Evolutionary conservation across 2,888 invertebrate species (phyloP).

Genomic region (Hetaerina titia): DNA sequence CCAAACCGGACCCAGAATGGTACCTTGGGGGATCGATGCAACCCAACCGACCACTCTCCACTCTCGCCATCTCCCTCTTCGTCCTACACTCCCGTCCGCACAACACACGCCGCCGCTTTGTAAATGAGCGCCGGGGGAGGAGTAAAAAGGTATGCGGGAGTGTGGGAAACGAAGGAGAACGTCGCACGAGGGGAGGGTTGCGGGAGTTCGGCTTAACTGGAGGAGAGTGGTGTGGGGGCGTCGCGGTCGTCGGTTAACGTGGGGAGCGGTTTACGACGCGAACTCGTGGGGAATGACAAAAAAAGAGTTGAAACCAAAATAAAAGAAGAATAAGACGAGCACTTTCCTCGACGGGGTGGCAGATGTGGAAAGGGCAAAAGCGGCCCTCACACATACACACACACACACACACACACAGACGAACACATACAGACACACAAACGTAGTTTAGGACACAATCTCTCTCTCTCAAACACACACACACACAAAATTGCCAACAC

Average conservation of each 20-base stretch:
- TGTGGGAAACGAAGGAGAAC: not conserved
- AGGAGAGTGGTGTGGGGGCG: not conserved
- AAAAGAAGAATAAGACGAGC: not conserved
- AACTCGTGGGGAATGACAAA: not conserved
- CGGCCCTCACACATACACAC: not conserved
- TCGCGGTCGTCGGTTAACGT: not conserved
- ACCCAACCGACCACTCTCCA: not conserved
- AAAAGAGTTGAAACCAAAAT: not conserved
- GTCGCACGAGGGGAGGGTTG: not conserved
- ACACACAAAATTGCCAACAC: not conserved
- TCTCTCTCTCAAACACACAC: not conserved
- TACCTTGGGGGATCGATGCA: constrained; percentile 57
- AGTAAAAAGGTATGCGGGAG: not conserved
- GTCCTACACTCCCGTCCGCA: not conserved
- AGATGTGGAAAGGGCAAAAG: not conserved
- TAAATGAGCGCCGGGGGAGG: constrained; percentile 35
- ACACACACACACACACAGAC: not conserved
- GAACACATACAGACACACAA: not conserved
- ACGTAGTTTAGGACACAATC: not conserved
- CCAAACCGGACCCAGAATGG: constrained; percentile 28
- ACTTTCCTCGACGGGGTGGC: not conserved
- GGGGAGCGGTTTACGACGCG: constrained; percentile 30
- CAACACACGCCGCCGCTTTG: constrained; percentile 10
- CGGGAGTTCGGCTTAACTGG: not conserved
- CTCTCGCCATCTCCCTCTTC: not conserved